phyloP scores from a whole-genome alignment of 2,113 vertebrate species.

The Pelvicachromis taeniatus region DNA sequence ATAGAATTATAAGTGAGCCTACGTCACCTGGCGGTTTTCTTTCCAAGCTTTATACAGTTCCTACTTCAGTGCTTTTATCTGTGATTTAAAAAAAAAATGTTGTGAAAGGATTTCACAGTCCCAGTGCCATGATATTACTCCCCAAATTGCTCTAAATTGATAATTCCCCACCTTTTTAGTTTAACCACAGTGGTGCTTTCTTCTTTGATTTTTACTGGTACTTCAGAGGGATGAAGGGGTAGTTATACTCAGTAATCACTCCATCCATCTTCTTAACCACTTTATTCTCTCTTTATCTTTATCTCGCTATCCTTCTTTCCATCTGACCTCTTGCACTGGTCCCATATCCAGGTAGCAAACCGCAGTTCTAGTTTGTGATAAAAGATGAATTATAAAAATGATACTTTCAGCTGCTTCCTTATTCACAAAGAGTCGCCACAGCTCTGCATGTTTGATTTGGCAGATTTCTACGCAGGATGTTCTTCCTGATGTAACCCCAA shows the following conservation, averaged over 20 bases:
- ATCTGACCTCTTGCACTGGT: background rate
- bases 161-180: background rate
- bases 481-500: too few relatives aligned
- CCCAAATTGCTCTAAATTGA: background rate
- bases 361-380: background rate
- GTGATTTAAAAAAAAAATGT: background rate
- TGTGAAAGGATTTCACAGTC: background rate
- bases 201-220: background rate
- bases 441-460: too few relatives aligned
- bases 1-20: constrained; percentile 14
- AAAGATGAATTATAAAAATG: background rate
- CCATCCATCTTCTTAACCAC: background rate
- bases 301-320: background rate
- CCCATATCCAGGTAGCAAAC: background rate
- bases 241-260: background rate
- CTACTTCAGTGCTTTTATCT: background rate
- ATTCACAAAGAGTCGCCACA: too few relatives aligned
- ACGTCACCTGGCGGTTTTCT: background rate
- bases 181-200: background rate
- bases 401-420: too few relatives aligned
- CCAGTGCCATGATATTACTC: background rate
- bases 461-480: too few relatives aligned
- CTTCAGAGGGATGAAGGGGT: background rate
- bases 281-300: background rate
- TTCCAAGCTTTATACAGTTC: background rate